Conservation (phyloP, 1,140 invertebrate species). For the Daktulosphaira vitifoliae region DNA sequence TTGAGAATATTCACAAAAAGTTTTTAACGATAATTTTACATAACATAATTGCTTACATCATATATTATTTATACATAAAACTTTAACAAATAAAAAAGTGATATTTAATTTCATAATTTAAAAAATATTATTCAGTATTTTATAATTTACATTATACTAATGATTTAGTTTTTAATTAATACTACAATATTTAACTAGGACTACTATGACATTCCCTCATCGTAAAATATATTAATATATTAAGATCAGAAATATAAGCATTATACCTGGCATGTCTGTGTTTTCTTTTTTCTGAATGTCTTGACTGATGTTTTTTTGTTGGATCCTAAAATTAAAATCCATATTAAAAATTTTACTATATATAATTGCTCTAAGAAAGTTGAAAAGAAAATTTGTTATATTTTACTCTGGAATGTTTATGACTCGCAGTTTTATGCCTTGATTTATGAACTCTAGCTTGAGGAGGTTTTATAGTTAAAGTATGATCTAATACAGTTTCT, state of each 20-base stretch:
- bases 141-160: background rate
- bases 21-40: too few relatives aligned
- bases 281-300: conserved; percentile 20
- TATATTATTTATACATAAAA: too few relatives aligned
- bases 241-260: background rate
- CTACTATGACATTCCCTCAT: too few relatives aligned
- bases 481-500: conserved; percentile 31
- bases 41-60: too few relatives aligned
- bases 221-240: background rate
- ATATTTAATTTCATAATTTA: background rate
- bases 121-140: background rate
- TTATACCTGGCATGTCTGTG: conserved; percentile 14
- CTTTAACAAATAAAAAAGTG: background rate
- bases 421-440: conserved; percentile 22
- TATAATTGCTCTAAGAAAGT: too few relatives aligned
- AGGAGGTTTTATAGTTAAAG: conserved; percentile 34
- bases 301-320: conserved; percentile 21
- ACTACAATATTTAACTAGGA: too few relatives aligned
- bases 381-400: conserved; percentile 4
- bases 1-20: too few relatives aligned
- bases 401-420: conserved; percentile 29
- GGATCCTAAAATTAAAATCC: conserved; percentile 19
- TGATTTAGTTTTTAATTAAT: background rate
- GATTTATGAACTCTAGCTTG: conserved; percentile 34
- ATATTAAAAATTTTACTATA: too few relatives aligned